phyloP scores from a whole-genome alignment of 2,888 invertebrate genomes.

The Mamestra brassicae region DNA sequence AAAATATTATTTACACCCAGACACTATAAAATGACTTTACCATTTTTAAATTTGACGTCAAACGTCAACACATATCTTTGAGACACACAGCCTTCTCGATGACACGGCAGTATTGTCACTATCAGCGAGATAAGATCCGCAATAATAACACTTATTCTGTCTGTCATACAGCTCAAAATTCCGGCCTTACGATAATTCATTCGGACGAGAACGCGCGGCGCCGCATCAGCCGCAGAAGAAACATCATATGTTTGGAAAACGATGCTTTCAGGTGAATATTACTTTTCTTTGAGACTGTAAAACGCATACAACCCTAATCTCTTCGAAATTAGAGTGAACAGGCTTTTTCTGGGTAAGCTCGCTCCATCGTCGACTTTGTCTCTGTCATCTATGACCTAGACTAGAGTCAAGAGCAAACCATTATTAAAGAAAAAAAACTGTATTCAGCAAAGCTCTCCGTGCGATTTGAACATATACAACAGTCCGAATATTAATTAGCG shows the following conservation, averaged over 20 bases:
- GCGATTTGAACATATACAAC: no score
- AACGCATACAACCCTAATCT: no score
- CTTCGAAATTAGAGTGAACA: no score
- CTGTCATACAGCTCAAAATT: conserved; percentile 90
- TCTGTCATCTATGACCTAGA: no score
- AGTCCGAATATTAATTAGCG: no score
- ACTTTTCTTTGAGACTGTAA: no score
- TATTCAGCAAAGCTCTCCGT: no score
- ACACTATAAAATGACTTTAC: not conserved
- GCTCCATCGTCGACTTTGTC: no score
- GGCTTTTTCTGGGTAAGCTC: no score
- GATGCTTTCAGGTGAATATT: conserved; percentile 93
- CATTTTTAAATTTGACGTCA: not conserved
- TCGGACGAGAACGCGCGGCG: conserved; percentile 86
- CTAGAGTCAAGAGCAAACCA: no score
- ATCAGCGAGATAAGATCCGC: conserved; percentile 6
- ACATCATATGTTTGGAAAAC: conserved; percentile 97
- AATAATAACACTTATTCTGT: conserved; percentile 27
- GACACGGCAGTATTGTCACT: not conserved
- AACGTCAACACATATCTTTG: not conserved
- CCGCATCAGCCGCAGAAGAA: conserved; percentile 94
- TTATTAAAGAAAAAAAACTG: no score
- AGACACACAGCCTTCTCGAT: not conserved
- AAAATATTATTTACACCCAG: not conserved
- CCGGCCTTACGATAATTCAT: conserved; percentile 92